Base-by-base conservation (phyloP, 2,113 vertebrate genomes). In the Platichthys stellatus region DNA sequence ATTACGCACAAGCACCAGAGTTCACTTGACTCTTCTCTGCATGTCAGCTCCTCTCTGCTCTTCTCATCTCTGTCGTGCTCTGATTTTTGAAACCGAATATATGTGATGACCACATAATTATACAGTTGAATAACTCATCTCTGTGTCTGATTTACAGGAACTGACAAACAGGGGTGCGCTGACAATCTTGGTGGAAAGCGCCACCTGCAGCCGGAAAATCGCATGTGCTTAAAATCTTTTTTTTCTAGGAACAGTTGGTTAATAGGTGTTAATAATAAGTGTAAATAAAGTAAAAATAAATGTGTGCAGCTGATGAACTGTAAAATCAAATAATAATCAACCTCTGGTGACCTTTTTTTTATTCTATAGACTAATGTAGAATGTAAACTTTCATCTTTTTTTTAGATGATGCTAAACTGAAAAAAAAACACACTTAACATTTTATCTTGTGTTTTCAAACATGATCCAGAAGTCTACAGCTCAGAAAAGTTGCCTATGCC, bases 401-500 rank as follows among this genome's bases (percentile, higher is more conserved):
- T 28, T 28, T 28, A 28, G 26, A 28, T 28, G 26, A 28, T 0
- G 26, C 4, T 28, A 28, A 4, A 28, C 28, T 28, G 5, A 0
- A 28, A 28, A 28, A 28, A 28, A 28, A 28, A 28, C 0, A 28
- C 28, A 5, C 24, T 24, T 24, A 28, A 28, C 5, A 28, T 31
- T 31, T 31, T 31, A 31, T 31, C 31, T 1, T 31, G 31, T 31
- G 6, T 7, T 31, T 31, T 31, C 31, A 31, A 7, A 31, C 31
- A 5, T 31, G 31, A 31, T 31, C 6, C 31, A 31, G 31, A 31
- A 31, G 31, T 31, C 6, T 31, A 31, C 18, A 53, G 18, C 2
- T 40, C 24, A 47, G 35, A 64, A 5, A 21, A 8, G 73, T 86
- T 70, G 72, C 38, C 67, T 31, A 35, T 73, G 9, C 45, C 35